Conservation (phyloP, 2,113 vertebrate species). For the Nothoprocta perdicaria region DNA sequence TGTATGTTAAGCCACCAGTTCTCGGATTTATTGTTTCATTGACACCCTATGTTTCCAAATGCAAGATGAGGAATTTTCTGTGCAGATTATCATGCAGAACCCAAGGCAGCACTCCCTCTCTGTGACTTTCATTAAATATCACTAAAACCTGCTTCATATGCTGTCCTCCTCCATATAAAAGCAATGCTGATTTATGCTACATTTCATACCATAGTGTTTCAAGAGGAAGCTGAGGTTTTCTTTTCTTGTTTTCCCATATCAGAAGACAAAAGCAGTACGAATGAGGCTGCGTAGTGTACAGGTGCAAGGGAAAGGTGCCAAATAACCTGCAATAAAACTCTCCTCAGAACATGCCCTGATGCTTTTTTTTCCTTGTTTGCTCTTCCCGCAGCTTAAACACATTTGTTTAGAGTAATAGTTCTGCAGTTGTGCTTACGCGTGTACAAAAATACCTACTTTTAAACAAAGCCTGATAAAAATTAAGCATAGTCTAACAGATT, state of each 20-base stretch:
- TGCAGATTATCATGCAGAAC: not conserved
- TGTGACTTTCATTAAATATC: not conserved
- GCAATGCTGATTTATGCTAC: not conserved
- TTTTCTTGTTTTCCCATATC: not conserved
- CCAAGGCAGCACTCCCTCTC: not conserved
- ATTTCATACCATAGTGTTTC: not conserved
- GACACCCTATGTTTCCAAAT: not conserved
- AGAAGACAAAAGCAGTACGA: not conserved
- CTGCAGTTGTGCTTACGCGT: not conserved
- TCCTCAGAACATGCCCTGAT: not conserved
- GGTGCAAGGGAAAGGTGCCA: not conserved
- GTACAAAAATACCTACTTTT: not conserved
- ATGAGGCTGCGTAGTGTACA: not conserved
- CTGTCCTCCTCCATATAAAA: not conserved
- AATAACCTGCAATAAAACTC: not conserved
- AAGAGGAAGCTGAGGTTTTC: not conserved
- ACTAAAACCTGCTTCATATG: constrained; percentile 1
- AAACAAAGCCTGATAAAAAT: not conserved
- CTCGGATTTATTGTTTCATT: not conserved
- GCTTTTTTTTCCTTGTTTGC: not conserved
- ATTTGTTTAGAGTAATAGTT: not conserved
- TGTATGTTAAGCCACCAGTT: not conserved
- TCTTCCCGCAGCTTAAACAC: not conserved
- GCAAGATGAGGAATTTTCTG: not conserved
- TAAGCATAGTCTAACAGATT: not conserved